Evolutionary conservation across 2,797 vertebrate species (phyloP).

Genomic region (Nyctalus aviator): DNA sequence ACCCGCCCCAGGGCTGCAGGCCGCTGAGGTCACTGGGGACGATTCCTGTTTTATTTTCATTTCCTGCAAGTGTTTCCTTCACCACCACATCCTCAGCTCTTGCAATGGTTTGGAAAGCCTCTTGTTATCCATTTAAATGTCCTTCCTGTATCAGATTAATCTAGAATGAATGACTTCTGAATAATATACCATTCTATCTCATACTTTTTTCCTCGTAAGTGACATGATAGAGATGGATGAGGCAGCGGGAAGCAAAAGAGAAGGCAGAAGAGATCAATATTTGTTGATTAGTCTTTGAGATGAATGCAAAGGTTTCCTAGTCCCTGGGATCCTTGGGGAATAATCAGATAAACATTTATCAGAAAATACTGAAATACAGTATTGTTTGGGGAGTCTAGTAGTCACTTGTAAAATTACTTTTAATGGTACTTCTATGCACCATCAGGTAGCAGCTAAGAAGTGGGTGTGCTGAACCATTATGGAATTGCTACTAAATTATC

Average conservation of each 20-base stretch:
- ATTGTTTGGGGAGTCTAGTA: constrained; percentile 22
- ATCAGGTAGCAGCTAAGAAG: neutral
- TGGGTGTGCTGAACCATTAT: neutral
- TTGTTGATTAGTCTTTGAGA: neutral
- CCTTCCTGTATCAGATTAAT: neutral
- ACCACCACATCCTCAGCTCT: neutral
- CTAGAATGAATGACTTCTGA: neutral
- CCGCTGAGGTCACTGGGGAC: neutral
- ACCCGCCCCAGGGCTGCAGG: neutral
- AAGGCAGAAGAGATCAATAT: neutral
- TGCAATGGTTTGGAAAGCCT: neutral
- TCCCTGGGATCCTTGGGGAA: neutral
- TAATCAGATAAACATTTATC: neutral
- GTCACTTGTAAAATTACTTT: constrained; percentile 37
- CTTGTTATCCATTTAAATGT: neutral
- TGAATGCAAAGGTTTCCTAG: neutral
- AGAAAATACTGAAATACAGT: constrained; percentile 40
- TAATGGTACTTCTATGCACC: constrained; percentile 28
- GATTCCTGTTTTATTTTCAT: neutral
- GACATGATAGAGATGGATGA: neutral
- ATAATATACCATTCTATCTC: neutral
- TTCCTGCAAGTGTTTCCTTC: neutral
- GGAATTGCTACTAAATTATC: constrained; percentile 34
- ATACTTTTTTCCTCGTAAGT: neutral
- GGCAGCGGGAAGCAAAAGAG: neutral